phyloP scores from a whole-genome alignment of 1,140 invertebrate species.

The Apolygus lucorum region DNA sequence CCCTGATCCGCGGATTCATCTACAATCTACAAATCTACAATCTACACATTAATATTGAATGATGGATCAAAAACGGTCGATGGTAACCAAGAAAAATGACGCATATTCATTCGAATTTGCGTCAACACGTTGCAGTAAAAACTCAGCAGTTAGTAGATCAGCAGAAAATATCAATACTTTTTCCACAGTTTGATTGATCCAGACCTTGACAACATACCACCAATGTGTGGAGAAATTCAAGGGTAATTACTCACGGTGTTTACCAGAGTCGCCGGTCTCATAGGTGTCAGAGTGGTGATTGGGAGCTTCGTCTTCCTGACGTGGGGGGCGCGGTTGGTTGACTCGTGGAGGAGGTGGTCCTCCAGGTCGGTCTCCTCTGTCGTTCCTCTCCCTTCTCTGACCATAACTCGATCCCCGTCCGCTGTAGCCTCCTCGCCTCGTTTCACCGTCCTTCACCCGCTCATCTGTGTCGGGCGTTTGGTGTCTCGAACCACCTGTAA shows the following conservation, averaged over 20 bases:
- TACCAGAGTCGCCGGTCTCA: constrained; percentile 7
- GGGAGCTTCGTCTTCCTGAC: constrained; percentile 1
- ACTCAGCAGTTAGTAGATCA: too few relatives aligned
- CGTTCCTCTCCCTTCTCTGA: constrained; percentile 19
- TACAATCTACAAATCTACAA: too few relatives aligned
- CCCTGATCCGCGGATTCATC: too few relatives aligned
- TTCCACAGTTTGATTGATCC: too few relatives aligned
- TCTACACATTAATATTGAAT: too few relatives aligned
- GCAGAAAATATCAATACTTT: too few relatives aligned
- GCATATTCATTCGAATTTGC: too few relatives aligned
- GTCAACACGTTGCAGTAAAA: too few relatives aligned
- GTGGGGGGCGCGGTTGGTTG: not conserved
- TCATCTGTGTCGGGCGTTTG: constrained; percentile 36
- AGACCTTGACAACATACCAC: too few relatives aligned
- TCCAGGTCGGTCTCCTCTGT: constrained; percentile 17
- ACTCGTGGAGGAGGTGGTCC: not conserved
- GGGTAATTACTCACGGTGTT: constrained; percentile 7
- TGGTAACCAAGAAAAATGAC: too few relatives aligned
- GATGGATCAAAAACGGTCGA: too few relatives aligned
- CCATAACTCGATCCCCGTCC: constrained; percentile 23
- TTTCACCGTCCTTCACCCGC: constrained; percentile 22
- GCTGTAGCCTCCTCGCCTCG: constrained; percentile 26
- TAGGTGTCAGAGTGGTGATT: constrained; percentile 1
- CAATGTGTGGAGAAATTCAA: too few relatives aligned
- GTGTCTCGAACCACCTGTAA: constrained; percentile 31